Base-by-base conservation (phyloP, 1,140 invertebrate species). In the Zaprionus gabonicus region DNA sequence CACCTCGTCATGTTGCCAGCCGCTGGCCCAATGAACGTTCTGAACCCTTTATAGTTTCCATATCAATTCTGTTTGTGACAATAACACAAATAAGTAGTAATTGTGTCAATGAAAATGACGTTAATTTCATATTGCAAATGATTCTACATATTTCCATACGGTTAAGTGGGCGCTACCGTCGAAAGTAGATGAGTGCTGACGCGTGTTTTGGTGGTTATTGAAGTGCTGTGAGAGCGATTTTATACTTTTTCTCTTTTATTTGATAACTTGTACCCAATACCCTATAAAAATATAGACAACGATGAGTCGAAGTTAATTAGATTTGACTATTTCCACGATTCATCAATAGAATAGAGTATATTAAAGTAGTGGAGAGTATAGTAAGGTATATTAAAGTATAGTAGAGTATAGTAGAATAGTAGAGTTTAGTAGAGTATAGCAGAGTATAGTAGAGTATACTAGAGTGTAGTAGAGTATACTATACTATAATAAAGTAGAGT, bases 1-100 rank as follows among this genome's bases (percentile, higher is more conserved):
- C 96, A 96, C 96, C 96, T 96, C 96, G 96, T 96, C 96, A 44
- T 75, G 34, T 78, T 62, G 69, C 9, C 31, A 7, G 27, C 23
- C 46, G 70, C 31, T 57, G 58, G 46, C 81, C n/a, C 80, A 88
- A 73, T 56, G 62, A 66, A 23, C 28, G 59, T 80, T 76, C 69
- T 80, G 64, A 79, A 63, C 58, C 53, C 58, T 67, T 51, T 68
- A 44, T 49, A 41, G 71, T 17, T 51, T 7, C 53, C 41, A 15
- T 20, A 34, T 67, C 36, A 12, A 31, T 60, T 31, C 28, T 51
- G 13, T 27, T 38, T 49, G 3, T 13, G 13, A 44, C 25, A 58
- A 57, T 58, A 46, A 17, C n/a, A n/a, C 41, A 17, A 17, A 17
- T 12, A 46, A 57, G 28, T 9, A 20, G 70, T 70, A 84, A 84